A percentile compares a stretch with the other conserved stretches of the same genome.
Evolutionary conservation across 2,113 vertebrate species (phyloP).

Genomic region (Lipotes vexillifer): DNA sequence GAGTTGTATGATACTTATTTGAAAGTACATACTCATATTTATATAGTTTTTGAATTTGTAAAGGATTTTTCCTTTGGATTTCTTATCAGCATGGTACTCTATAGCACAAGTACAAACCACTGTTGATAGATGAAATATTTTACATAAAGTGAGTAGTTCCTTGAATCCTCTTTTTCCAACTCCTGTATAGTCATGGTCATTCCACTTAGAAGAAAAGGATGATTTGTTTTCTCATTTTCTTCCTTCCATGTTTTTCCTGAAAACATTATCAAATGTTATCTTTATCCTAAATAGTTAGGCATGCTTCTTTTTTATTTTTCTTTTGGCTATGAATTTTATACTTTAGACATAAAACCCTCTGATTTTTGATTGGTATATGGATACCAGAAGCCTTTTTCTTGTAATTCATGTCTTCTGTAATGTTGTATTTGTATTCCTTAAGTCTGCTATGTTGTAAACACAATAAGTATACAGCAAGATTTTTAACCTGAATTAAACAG

Average conservation of each 20-base stretch:
- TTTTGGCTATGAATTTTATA: background rate
- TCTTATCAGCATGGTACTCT: background rate
- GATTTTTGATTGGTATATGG: background rate
- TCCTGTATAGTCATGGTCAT: background rate
- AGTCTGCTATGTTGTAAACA: background rate
- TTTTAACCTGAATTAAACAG: background rate
- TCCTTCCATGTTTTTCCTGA: background rate
- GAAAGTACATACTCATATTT: background rate
- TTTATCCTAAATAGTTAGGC: slow-evolving; percentile 5
- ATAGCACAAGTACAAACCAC: background rate
- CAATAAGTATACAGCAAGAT: background rate
- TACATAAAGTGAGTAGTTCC: background rate
- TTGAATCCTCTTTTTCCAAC: background rate
- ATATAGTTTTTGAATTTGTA: background rate
- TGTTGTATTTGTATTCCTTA: slow-evolving; percentile 22
- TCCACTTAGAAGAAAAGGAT: background rate
- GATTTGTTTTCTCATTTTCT: background rate
- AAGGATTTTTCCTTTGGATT: slow-evolving; percentile 23
- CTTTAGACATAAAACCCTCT: background rate
- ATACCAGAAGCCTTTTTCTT: background rate
- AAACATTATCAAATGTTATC: background rate
- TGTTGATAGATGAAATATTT: background rate
- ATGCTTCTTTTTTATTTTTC: background rate
- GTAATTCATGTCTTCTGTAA: background rate
- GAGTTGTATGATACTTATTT: background rate